Evolutionary conservation across 2,113 vertebrate species (phyloP).

Genomic region (Sinocyclocheilus anshuiensis): DNA sequence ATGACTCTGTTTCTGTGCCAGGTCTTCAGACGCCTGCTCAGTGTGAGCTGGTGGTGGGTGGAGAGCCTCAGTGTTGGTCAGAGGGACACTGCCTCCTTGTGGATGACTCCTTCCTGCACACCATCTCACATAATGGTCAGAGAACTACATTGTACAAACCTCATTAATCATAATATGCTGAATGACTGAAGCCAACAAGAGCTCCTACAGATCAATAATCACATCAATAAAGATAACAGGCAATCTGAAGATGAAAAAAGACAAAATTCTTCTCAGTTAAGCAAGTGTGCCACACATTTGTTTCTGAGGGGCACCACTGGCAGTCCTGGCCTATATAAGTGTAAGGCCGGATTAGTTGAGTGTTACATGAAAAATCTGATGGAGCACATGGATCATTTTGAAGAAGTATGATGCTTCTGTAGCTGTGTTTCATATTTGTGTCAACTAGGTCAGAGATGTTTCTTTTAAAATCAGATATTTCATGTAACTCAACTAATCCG

Average conservation of each 20-base stretch:
- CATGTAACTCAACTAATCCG: too few relatives aligned
- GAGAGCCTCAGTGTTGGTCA: constrained; percentile 80
- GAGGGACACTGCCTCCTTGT: constrained; percentile 79
- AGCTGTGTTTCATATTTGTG: neutral
- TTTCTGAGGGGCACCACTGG: neutral
- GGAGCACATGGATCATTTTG: neutral
- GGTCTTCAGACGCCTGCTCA: constrained; percentile 76
- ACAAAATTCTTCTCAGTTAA: neutral
- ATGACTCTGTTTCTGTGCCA: constrained; percentile 25
- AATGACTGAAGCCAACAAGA: neutral
- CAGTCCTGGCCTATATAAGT: neutral
- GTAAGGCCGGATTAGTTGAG: neutral
- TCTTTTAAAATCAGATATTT: neutral
- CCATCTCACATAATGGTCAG: constrained; percentile 78
- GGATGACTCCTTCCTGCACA: constrained; percentile 79
- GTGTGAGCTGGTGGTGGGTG: constrained; percentile 79
- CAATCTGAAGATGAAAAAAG: neutral
- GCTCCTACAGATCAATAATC: neutral
- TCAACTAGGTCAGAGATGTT: neutral
- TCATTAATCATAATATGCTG: neutral
- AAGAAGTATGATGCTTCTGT: neutral
- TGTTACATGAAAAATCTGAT: constrained; percentile 6
- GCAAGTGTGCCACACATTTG: neutral
- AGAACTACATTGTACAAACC: neutral
- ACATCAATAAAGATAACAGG: neutral